Evolutionary conservation across 2,113 vertebrate genomes (phyloP), one percentile per base, ranked within the genome.

Genomic region (Typhlomys cinereus): DNA sequence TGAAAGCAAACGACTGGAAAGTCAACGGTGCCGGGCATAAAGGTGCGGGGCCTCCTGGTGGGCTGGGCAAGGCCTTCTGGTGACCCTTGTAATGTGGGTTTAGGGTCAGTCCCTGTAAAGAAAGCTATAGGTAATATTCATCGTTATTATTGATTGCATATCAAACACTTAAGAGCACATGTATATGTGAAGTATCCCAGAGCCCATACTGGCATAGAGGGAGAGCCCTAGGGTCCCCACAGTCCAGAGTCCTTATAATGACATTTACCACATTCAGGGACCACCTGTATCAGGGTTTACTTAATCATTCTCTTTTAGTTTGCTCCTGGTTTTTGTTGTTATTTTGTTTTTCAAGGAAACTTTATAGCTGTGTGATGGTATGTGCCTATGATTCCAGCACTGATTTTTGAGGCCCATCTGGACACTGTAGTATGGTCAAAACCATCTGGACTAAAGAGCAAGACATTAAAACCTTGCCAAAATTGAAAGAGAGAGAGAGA

Each of bases 1-100:
- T 99, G 92, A 98, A 98, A 95, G 99, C 99, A 0, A 97, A 96
- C 0, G 99, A 99, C 98, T 99, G 99, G 99, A 99, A 98, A 91
- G 98, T 98, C 95, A 99, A 99, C 0, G 99, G 98, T 0, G 99
- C 98, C 0, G 99, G 99, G 84, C 97, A 98, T 87, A 98, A 98
- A 99, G 99, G 99, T 99, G 97, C 94, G 96, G 46, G 34, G 0
- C 4, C 15, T 20, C 25, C 21, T 6, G 25, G 11, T 25, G 44
- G 52, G 52, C 36, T 44, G 78, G 80, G 59, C 3, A 2, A 6
- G 23, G 20, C 29, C 5, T 89, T 64, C 34, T 4, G 71, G 48
- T 9, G 23, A 36, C 50, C 34, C 15, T 18, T 27, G 21, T n/a
- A 34, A 25, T n/a, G 59, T 34, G 1, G n/a, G n/a, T n/a, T n/a